Evolutionary conservation across 2,113 vertebrate genomes (phyloP), one percentile per base, ranked within the genome.

Genomic region (Vicugna pacos): DNA sequence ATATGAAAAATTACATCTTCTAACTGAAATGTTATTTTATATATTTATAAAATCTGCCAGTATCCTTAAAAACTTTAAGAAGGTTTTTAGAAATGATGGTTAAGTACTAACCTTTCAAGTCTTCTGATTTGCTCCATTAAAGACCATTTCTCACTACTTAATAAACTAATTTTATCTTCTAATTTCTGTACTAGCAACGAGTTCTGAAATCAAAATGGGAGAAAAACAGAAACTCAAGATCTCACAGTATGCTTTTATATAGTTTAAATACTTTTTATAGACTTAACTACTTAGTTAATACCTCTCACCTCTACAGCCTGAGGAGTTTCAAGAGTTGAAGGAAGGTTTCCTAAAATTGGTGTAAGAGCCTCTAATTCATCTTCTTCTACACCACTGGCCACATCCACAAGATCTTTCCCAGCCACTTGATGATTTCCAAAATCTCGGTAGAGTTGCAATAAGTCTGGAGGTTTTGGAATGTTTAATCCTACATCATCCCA

Each of bases 401-500:
- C 99, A 72, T 99, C 99, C 10, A 98, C 99, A 17, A 98, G 98
- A 91, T 99, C 99, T 96, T 98, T 99, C 0, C 98, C 96, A 42
- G 99, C 95, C 56, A 98, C 88, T 0, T 98, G 98, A 95, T 99
- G 98, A 96, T 98, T 99, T 91, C 99, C 99, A 89, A 99, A 99
- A 98, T 99, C 99, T 97, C 99, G 99, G 97, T 99, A 99, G 60
- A 99, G 99, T 94, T 99, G 99, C 22, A 99, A 67, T 85, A 99
- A 98, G 96, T 99, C 99, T 64, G 99, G 99, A 65, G 99, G 99
- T 97, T 99, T 99, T 17, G 99, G 99, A 98, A 99, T 99, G 98
- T 99, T 99, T 97, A 99, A 98, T 67, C 99, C 99, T 93, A 99
- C 99, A 89, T 99, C 99, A 97, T 99, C 99, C 99, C 99, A 99